Evolutionary conservation across 2,888 invertebrate species (phyloP), one percentile per base, ranked within the genome.

Genomic region (Rapana venosa): DNA sequence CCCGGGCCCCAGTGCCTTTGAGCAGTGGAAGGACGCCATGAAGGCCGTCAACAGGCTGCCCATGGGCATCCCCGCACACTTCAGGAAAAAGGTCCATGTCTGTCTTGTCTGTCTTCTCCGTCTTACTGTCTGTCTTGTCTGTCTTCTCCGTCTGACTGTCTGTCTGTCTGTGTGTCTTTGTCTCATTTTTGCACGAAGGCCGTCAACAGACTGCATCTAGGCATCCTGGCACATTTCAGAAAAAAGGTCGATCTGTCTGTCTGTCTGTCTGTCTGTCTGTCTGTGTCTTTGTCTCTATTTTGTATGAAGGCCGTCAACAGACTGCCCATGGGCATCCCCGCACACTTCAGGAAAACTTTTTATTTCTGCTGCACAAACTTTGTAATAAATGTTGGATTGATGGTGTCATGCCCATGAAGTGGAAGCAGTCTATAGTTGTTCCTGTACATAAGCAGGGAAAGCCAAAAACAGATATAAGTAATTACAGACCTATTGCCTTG

Each of bases 291-390:
- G n/a, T n/a, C n/a, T n/a, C n/a, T n/a, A n/a, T n/a, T n/a, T n/a
- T n/a, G n/a, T n/a, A 99, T 99, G 99, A 98, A 98, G 96, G 98
- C 99, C 97, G 99, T 99, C 84, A 98, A 98, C 26, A 97, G 98
- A 92, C 97, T 99, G 93, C 98, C 99, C 26, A 98, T 98, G 91
- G 99, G 99, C 32, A 98, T 99, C 90, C 99, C 99, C 0, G 97
- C 97, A 30, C 98, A 99, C 96, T 99, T 99, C 96, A 97, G 99
- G 91, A 97, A 97, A 96, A 98, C n/a, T n/a, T n/a, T n/a, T n/a
- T n/a, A n/a, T n/a, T n/a, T n/a, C n/a, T n/a, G n/a, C n/a, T n/a
- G n/a, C n/a, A n/a, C n/a, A n/a, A n/a, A n/a, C n/a, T n/a, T n/a
- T n/a, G n/a, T n/a, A n/a, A n/a, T n/a, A n/a, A n/a, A n/a, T n/a